These are phyloP conservation scores for Pterobdella sp. DNA, from an alignment of 2,888 invertebrate species.

Conservation along the genomic window DNA sequence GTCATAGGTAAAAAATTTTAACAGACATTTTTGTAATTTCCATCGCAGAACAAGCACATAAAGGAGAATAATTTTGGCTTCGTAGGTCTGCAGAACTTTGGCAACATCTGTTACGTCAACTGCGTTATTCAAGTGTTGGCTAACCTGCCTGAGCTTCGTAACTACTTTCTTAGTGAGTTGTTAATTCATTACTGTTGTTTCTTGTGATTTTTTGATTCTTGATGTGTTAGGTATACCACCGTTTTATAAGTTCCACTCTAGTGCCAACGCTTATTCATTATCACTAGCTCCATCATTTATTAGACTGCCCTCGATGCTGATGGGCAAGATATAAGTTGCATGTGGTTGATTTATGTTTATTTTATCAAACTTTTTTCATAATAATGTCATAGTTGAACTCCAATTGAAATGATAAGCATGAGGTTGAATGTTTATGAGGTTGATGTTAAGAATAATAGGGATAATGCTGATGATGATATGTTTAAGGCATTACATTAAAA, in stretches of 20 bases:
- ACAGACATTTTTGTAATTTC: background rate
- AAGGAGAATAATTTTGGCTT: constrained; percentile 42
- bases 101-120: constrained; percentile 57
- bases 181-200: background rate
- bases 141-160: constrained; percentile 53
- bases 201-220: background rate
- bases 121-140: constrained; percentile 54
- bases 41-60: background rate
- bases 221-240: background rate
- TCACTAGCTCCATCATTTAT: too few relatives aligned
- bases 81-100: constrained; percentile 54
- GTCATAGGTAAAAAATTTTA: background rate
- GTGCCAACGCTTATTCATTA: too few relatives aligned
- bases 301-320: too few relatives aligned
- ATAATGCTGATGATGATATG: too few relatives aligned
- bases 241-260: background rate
- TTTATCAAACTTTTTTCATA: too few relatives aligned
- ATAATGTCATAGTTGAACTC: too few relatives aligned
- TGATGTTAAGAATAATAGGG: too few relatives aligned
- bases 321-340: too few relatives aligned
- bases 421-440: too few relatives aligned
- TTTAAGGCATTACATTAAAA: too few relatives aligned
- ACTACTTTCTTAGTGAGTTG: constrained; percentile 52
- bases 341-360: too few relatives aligned
- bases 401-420: too few relatives aligned